A percentile compares a stretch with the other conserved stretches of the same genome.
Conservation (phyloP, 2,888 invertebrate genomes). For the Cistogaster globosa region DNA sequence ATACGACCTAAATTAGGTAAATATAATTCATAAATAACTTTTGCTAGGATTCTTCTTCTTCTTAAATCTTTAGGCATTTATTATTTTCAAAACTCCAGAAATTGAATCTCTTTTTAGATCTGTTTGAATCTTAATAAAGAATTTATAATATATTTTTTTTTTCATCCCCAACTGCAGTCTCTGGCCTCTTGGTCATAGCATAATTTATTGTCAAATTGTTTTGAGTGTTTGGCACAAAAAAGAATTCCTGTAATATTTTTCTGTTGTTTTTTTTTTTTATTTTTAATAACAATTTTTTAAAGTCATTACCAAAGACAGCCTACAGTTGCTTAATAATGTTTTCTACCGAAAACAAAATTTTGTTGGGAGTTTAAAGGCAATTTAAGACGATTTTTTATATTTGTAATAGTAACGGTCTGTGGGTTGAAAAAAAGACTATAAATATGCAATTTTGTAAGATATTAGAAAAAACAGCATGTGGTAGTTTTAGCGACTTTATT, state of each 20-base stretch:
- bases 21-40: too few species aligned
- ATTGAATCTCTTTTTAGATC: too few species aligned
- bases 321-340: slow-evolving; percentile 40
- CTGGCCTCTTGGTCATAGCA: slow-evolving; percentile 31
- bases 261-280: not conserved
- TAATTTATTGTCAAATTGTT: slow-evolving; percentile 54
- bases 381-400: not conserved
- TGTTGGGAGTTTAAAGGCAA: slow-evolving; percentile 8
- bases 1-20: too few species aligned
- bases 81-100: too few species aligned
- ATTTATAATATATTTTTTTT: slow-evolving; percentile 14
- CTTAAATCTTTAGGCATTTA: too few species aligned
- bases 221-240: slow-evolving; percentile 21
- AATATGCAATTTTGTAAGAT: slow-evolving; percentile 44
- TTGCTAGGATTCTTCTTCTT: too few species aligned
- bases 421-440: slow-evolving; percentile 11
- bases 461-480: slow-evolving; percentile 64
- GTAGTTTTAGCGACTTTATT: slow-evolving; percentile 36
- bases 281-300: slow-evolving; percentile 16
- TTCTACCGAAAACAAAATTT: slow-evolving; percentile 50
- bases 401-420: slow-evolving; percentile 2
- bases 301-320: slow-evolving; percentile 53
- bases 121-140: slow-evolving; percentile 27
- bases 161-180: slow-evolving; percentile 54
- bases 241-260: slow-evolving; percentile 54